Conservation (phyloP, 2,113 vertebrate species). For the Rhineura floridana region DNA sequence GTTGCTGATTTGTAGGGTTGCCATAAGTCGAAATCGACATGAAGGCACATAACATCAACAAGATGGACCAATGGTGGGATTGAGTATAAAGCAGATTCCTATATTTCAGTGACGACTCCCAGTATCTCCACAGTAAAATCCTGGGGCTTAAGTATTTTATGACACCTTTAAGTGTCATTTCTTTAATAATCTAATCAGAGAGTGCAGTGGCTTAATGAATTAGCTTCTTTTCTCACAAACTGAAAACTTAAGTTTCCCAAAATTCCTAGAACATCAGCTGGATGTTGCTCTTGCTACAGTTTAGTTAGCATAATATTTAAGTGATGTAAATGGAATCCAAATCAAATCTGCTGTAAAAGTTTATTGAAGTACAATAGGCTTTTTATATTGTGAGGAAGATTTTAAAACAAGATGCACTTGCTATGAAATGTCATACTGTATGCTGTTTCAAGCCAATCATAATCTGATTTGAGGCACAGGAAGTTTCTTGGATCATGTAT, state of each 20-base stretch:
- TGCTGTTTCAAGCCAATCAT: not conserved
- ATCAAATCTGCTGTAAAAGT: not conserved
- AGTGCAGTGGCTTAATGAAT: not conserved
- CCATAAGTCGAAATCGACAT: no score
- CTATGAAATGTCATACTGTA: not conserved
- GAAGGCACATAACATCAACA: no score
- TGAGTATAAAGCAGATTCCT: not conserved
- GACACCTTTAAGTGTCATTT: not conserved
- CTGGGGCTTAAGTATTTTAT: not conserved
- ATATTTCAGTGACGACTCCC: not conserved
- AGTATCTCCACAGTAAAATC: not conserved
- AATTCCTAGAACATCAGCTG: not conserved
- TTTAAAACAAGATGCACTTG: no score
- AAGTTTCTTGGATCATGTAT: not conserved
- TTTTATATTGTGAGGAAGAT: no score
- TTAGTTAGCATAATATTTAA: not conserved
- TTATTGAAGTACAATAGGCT: accelerated
- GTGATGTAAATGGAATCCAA: not conserved
- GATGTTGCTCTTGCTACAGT: not conserved
- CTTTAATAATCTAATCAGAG: not conserved
- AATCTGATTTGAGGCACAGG: not conserved
- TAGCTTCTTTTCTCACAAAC: not conserved
- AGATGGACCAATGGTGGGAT: not conserved
- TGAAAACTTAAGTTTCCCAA: not conserved
- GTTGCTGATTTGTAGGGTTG: no score